A percentile compares a stretch with the other conserved stretches of the same genome.
Evolutionary conservation across 1,140 invertebrate genomes (phyloP).

Genomic region (Diprion similis): DNA sequence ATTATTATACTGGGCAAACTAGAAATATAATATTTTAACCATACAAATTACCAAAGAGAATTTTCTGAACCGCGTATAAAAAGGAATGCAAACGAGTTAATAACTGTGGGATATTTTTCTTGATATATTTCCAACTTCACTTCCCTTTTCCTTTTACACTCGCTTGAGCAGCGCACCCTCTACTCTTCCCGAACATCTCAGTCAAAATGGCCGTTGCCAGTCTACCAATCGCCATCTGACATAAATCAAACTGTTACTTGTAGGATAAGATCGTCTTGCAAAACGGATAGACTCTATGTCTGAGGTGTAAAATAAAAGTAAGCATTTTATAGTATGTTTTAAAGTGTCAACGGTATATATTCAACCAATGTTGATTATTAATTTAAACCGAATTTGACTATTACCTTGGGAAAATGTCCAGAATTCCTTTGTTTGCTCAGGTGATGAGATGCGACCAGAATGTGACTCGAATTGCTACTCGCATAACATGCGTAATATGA

Average conservation of each 20-base stretch:
- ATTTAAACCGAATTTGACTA: not conserved
- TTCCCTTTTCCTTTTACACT: constrained; percentile 11
- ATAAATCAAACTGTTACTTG: not conserved
- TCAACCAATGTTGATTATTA: not conserved
- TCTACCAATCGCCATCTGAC: constrained; percentile 19
- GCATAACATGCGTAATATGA: no score
- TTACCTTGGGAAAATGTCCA: not conserved
- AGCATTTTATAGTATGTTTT: no score
- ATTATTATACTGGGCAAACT: constrained; percentile 11
- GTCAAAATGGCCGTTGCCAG: constrained; percentile 26
- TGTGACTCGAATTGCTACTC: no score
- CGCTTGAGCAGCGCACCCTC: constrained; percentile 26
- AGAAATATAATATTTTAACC: not conserved
- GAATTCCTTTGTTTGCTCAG: not conserved
- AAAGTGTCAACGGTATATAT: not conserved
- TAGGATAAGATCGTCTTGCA: no score
- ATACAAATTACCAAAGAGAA: constrained; percentile 18
- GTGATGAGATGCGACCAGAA: no score
- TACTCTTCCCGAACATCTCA: constrained; percentile 19
- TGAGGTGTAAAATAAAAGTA: no score
- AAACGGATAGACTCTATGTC: no score
- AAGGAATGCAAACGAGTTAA: constrained; percentile 11
- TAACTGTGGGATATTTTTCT: not conserved
- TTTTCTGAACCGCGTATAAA: constrained; percentile 10
- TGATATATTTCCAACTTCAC: constrained; percentile 11